Percentiles rank a stretch among this genome's conserved stretches.
Conservation (phyloP, 2,113 vertebrate species). For the Pterocles burchelli region DNA sequence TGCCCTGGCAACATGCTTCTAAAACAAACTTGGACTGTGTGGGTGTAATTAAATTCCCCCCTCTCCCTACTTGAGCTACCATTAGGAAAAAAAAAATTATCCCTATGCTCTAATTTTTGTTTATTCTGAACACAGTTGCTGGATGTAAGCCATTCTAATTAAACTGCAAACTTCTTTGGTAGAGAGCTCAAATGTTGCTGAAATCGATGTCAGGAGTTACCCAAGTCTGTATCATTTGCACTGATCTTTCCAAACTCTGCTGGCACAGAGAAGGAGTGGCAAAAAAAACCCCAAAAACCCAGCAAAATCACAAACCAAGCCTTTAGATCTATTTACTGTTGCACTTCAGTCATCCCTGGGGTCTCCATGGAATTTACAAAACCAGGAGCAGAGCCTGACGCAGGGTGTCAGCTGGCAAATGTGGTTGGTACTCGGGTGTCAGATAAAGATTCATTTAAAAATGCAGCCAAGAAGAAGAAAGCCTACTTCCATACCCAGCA, state of each 20-base stretch:
- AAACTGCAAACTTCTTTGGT: conserved; percentile 62
- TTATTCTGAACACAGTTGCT: conserved; percentile 68
- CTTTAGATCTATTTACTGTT: not conserved
- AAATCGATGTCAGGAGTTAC: conserved; percentile 64
- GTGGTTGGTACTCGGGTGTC: not conserved
- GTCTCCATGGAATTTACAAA: not conserved
- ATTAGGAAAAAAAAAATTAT: conserved; percentile 8
- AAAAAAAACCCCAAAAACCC: not conserved
- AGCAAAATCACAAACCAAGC: not conserved
- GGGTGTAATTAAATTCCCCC: not conserved
- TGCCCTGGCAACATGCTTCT: not conserved
- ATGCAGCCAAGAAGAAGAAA: not conserved
- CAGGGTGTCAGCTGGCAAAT: conserved; percentile 16
- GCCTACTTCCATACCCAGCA: not conserved
- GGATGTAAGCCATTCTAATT: conserved; percentile 71
- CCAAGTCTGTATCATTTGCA: conserved; percentile 1
- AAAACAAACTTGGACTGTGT: not conserved
- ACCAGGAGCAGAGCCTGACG: not conserved
- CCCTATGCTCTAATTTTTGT: conserved; percentile 57
- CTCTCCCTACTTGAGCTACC: not conserved
- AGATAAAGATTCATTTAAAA: conserved; percentile 8
- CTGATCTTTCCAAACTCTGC: conserved; percentile 23
- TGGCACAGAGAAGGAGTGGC: not conserved
- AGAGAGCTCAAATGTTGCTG: conserved; percentile 38
- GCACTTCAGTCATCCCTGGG: not conserved